These are phyloP conservation scores for Drosophila mercatorum DNA, from an alignment of 2,888 invertebrate species.

Conservation along the genomic window DNA sequence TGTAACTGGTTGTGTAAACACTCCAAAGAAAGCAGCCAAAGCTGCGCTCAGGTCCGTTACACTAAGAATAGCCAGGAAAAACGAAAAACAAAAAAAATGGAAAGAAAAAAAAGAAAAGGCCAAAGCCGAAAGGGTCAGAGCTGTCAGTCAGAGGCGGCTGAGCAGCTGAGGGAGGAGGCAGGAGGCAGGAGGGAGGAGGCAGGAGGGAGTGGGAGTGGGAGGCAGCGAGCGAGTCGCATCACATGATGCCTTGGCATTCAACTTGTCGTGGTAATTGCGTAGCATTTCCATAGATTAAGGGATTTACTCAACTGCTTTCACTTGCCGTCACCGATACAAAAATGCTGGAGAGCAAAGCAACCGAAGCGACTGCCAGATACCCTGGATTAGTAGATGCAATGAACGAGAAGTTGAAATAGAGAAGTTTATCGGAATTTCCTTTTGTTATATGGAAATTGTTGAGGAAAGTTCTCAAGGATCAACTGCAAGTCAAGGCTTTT, in stretches of 20 bases:
- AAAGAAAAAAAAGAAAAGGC: slow-evolving; percentile 30
- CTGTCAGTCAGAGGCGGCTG: slow-evolving; percentile 51
- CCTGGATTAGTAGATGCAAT: not conserved
- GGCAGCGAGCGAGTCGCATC: slow-evolving; percentile 41
- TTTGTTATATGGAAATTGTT: no score
- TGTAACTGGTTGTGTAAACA: slow-evolving; percentile 83
- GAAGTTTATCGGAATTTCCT: not conserved
- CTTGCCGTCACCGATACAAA: slow-evolving; percentile 62
- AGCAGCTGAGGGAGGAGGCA: not conserved
- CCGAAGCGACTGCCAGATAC: not conserved
- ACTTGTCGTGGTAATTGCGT: slow-evolving; percentile 82
- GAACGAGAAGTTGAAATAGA: not conserved
- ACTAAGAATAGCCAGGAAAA: slow-evolving; percentile 9
- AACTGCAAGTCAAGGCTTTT: no score
- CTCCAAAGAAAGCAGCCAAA: slow-evolving; percentile 57
- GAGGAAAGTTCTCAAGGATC: no score
- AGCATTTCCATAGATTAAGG: slow-evolving; percentile 84
- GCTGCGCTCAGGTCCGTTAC: slow-evolving; percentile 40
- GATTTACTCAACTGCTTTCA: slow-evolving; percentile 74
- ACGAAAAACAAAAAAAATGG: slow-evolving; percentile 5
- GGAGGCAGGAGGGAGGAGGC: not conserved
- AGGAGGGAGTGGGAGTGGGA: not conserved
- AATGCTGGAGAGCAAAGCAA: not conserved
- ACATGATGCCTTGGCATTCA: slow-evolving; percentile 65
- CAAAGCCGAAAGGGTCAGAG: slow-evolving; percentile 78